phyloP scores from a whole-genome alignment of 2,113 vertebrate species.

The Anolis carolinensis region DNA sequence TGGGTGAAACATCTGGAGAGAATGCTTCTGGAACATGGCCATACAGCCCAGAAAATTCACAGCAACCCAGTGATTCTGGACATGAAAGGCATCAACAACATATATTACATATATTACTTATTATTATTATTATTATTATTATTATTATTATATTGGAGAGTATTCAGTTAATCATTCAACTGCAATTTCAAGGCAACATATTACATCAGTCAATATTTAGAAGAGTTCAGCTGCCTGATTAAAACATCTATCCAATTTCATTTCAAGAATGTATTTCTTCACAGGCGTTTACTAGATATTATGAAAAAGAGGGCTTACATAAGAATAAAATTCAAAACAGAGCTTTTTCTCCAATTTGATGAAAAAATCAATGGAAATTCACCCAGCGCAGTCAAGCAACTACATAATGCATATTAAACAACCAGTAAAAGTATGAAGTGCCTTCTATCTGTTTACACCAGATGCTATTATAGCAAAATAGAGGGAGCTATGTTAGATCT shows the following conservation, averaged over 20 bases:
- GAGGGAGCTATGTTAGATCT: background rate
- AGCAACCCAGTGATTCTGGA: too few relatives aligned
- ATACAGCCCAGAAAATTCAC: too few relatives aligned
- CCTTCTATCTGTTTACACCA: background rate
- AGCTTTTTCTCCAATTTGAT: background rate
- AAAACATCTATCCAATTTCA: too few relatives aligned
- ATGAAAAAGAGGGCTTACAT: background rate
- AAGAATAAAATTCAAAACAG: background rate
- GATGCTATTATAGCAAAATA: background rate
- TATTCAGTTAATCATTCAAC: background rate
- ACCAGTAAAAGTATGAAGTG: background rate
- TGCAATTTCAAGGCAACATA: background rate
- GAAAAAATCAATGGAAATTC: background rate
- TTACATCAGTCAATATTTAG: background rate
- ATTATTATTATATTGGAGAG: background rate
- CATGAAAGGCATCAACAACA: too few relatives aligned
- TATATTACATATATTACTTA: too few relatives aligned
- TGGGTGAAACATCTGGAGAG: too few relatives aligned
- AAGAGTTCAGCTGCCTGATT: background rate
- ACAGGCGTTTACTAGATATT: background rate
- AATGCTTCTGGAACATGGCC: too few relatives aligned
- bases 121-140: too few relatives aligned
- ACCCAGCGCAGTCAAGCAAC: background rate
- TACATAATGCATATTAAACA: background rate
- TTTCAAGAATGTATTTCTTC: background rate